Base-by-base conservation (phyloP, 2,888 invertebrate species). In the Andricus quercusramuli region DNA sequence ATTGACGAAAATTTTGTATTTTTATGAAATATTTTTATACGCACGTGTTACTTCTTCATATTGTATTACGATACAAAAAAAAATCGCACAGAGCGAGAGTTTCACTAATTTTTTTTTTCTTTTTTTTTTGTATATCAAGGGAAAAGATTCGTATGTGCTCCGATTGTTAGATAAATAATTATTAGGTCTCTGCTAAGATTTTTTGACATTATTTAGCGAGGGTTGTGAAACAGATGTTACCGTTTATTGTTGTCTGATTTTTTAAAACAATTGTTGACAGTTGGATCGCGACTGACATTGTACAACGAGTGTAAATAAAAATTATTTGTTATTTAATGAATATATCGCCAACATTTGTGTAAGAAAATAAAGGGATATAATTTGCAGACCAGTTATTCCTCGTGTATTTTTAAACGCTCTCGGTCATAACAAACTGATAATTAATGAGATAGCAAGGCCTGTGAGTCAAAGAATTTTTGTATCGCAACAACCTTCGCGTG, bases 211-310 rank as follows among this genome's bases (percentile, higher is more conserved):
- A 85, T 82, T 83, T 86, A 86, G 85, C 81, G 80, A 86, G 88
- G 88, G 88, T 89, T 89, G 88, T 89, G 88, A 89, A 86, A 82
- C 84, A 86, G 80, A 86, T 83, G 82, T 86, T 88, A 87, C 82
- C 82, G 84, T 82, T 84, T 84, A 85, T 81, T 82, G 83, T 86
- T 86, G 82, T 79, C 79, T 82, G 81, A 84, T 80, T 79, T 79
- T 80, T 84, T 83, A 81, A 79, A 56, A 83, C 83, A 79, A 65
- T 86, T 85, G 85, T 86, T 86, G 76, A 84, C 84, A 86, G 85
- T 88, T 86, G 79, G 79, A 84, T 85, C 78, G 81, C 83, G 86
- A 88, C 83, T 88, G 86, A 88, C 84, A 86, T 84, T 80, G 83
- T 84, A 84, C 80, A 82, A 84, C 80, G 85, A 80, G 83, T 86